phyloP scores from a whole-genome alignment of 2,113 vertebrate genomes.

The Cercocebus atys region DNA sequence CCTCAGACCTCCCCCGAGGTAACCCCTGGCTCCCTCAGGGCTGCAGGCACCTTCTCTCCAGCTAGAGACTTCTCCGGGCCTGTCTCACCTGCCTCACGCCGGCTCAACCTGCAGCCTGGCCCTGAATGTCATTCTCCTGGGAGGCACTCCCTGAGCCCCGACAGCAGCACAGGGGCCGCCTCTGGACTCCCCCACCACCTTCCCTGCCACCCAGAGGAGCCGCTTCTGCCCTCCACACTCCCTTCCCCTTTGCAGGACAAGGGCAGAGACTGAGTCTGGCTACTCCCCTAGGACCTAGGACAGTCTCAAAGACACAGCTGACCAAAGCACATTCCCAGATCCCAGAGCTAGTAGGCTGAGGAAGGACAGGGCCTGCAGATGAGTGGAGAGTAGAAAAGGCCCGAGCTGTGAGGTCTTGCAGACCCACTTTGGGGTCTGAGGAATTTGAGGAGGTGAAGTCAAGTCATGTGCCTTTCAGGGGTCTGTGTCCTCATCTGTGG shows the following conservation, averaged over 20 bases:
- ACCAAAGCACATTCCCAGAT: neutral
- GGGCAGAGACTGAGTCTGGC: neutral
- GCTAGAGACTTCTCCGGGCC: neutral
- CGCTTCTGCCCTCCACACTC: too few species aligned
- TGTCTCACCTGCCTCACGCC: too few species aligned
- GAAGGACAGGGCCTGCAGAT: neutral
- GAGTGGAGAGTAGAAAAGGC: neutral
- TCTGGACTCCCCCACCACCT: neutral
- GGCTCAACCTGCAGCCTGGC: neutral
- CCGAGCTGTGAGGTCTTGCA: fast-evolving
- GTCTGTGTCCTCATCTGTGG: fast-evolving
- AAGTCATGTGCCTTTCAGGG: neutral
- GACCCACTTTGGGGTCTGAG: neutral
- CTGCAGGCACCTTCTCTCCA: neutral
- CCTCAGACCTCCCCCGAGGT: neutral
- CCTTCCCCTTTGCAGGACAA: neutral
- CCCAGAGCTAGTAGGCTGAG: neutral
- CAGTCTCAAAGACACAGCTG: neutral
- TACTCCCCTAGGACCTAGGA: neutral
- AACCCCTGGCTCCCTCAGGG: neutral
- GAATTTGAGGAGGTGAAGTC: too few species aligned
- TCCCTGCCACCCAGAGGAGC: neutral
- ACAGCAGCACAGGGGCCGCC: neutral
- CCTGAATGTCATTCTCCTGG: too few species aligned
- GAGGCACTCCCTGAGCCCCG: neutral